Conservation (phyloP, 2,797 vertebrate genomes). For the Typhlichthys subterraneus region DNA sequence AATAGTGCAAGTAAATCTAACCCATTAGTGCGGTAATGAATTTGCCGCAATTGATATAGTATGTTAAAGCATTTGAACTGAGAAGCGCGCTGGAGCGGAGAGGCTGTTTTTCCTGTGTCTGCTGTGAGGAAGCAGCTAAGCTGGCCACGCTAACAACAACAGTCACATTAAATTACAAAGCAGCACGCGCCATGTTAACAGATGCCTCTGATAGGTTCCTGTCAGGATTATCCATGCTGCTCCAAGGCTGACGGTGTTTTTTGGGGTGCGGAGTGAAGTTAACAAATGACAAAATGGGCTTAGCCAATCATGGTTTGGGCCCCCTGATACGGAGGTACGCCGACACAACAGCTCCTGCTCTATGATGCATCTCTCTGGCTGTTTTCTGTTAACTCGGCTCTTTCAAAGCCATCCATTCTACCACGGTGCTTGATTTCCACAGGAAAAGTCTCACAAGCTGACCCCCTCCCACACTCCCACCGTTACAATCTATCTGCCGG, state of each 20-base stretch:
- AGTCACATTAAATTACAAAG: conserved; percentile 51
- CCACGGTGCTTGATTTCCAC: conserved; percentile 49
- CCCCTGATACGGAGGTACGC: conserved; percentile 45
- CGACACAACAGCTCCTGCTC: conserved; percentile 53
- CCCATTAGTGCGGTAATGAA: background rate
- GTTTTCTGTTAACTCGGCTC: conserved; percentile 76
- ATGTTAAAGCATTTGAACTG: conserved; percentile 18
- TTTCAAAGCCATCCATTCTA: conserved; percentile 75
- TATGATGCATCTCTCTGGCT: conserved; percentile 71
- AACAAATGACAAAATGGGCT: conserved; percentile 69
- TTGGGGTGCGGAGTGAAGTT: conserved; percentile 45
- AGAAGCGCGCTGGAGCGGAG: background rate
- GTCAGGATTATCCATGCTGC: conserved; percentile 56
- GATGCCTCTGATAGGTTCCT: conserved; percentile 51
- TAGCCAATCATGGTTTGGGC: conserved; percentile 64
- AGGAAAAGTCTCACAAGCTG: conserved; percentile 58
- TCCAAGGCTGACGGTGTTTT: conserved; percentile 44
- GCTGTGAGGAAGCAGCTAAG: conserved; percentile 20
- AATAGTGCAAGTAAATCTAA: background rate
- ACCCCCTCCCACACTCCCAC: conserved; percentile 14
- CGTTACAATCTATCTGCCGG: conserved; percentile 40
- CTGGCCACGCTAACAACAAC: conserved; percentile 40
- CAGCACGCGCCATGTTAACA: conserved; percentile 42
- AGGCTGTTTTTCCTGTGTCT: background rate
- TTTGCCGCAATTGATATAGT: conserved; percentile 16